Evolutionary conservation across 2,113 vertebrate species (phyloP).

Genomic region (Megalops atlanticus): DNA sequence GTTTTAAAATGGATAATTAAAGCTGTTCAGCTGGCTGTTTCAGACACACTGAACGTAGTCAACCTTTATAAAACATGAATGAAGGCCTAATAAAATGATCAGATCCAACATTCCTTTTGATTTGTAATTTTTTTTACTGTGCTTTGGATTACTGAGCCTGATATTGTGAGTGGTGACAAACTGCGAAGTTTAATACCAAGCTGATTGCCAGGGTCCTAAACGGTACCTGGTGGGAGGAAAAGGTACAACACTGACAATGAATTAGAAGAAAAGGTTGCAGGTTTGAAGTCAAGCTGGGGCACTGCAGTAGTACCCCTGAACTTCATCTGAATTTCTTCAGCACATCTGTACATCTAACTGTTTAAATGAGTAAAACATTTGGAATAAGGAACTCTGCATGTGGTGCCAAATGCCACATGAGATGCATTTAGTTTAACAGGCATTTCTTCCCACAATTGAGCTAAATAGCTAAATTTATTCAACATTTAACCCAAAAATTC

Average conservation of each 20-base stretch:
- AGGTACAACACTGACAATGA: background rate
- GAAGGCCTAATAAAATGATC: background rate
- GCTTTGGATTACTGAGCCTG: background rate
- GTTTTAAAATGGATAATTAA: conserved; percentile 23
- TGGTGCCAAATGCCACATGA: too few relatives aligned
- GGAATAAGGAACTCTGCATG: too few relatives aligned
- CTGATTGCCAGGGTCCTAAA: background rate
- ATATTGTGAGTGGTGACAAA: background rate
- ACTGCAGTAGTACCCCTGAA: background rate
- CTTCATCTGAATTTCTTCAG: background rate
- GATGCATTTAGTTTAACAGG: too few relatives aligned
- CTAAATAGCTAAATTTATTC: too few relatives aligned
- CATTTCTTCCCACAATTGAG: too few relatives aligned
- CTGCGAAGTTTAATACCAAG: background rate
- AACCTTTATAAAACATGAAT: conserved; percentile 8
- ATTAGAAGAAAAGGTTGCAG: background rate
- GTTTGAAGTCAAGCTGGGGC: background rate
- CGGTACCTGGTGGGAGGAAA: background rate
- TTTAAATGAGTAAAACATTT: background rate
- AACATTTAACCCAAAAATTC: too few relatives aligned
- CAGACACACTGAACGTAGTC: background rate
- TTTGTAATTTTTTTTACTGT: background rate
- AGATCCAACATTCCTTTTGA: background rate
- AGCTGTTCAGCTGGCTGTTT: conserved; percentile 15
- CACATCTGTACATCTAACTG: background rate